These are phyloP conservation scores for Pelodiscus sinensis DNA, from an alignment of 2,113 vertebrate genomes.

Conservation along the genomic window DNA sequence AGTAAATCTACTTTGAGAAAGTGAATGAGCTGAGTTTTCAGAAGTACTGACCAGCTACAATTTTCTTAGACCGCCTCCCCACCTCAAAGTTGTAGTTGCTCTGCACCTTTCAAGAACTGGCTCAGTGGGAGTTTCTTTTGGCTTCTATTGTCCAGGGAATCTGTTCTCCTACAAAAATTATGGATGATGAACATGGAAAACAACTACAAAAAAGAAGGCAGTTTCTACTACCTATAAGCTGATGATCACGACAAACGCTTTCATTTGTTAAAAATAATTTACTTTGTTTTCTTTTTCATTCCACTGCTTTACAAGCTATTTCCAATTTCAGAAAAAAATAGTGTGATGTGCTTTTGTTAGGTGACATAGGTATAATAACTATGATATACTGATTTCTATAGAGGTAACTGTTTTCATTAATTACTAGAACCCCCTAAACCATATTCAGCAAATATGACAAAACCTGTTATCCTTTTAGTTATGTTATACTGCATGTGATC, in stretches of 20 bases:
- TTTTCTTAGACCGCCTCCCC: background rate
- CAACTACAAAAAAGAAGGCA: background rate
- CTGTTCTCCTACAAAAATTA: background rate
- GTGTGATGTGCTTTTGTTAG: background rate
- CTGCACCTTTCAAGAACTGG: background rate
- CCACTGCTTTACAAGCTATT: background rate
- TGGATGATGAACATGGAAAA: background rate
- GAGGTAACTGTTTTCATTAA: background rate
- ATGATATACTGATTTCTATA: background rate
- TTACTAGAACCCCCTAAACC: background rate
- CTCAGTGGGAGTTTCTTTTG: background rate
- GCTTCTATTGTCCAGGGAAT: background rate
- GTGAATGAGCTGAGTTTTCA: background rate
- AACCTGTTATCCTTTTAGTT: background rate
- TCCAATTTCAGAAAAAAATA: background rate
- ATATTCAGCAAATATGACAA: conserved; percentile 26
- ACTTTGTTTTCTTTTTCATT: background rate
- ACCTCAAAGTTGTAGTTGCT: background rate
- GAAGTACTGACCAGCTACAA: background rate
- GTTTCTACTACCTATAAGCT: background rate
- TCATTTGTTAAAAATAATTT: background rate
- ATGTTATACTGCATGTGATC: conserved; percentile 10
- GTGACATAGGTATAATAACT: conserved; percentile 15
- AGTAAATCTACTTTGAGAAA: background rate
- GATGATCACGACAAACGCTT: background rate